Percentiles rank a stretch among this genome's conserved stretches.
Conservation (phyloP, 2,113 vertebrate species). For the Myocastor coypus region DNA sequence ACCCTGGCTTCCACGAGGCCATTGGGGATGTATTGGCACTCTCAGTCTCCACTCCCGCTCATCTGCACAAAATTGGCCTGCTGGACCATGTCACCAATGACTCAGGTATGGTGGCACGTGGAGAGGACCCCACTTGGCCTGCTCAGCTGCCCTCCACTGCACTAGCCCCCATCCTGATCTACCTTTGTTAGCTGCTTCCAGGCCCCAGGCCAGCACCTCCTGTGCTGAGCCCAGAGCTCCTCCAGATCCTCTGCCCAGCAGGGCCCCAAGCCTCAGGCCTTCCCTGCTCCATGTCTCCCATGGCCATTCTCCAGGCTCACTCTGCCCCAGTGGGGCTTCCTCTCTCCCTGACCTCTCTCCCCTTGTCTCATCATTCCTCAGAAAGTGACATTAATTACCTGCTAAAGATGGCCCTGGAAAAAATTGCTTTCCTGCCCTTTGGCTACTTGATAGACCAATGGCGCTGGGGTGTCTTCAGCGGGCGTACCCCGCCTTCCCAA, state of each 20-base stretch:
- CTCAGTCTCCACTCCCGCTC: conserved; percentile 95
- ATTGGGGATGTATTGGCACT: conserved; percentile 95
- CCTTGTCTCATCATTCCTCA: conserved; percentile 76
- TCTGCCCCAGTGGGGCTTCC: neutral
- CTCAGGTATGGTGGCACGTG: conserved; percentile 77
- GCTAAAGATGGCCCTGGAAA: conserved; percentile 97
- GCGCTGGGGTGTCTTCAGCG: conserved; percentile 96
- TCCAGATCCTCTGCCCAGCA: neutral
- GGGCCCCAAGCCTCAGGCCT: neutral
- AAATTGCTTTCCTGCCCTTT: conserved; percentile 98
- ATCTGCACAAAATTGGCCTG: conserved; percentile 92
- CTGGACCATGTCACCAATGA: conserved; percentile 87
- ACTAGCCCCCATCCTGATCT: neutral
- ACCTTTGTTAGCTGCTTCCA: neutral
- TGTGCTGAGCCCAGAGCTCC: neutral
- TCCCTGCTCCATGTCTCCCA: neutral
- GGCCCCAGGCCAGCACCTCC: neutral
- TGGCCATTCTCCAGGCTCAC: neutral
- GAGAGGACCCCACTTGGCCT: neutral
- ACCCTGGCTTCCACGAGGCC: conserved; percentile 97
- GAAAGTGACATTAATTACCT: conserved; percentile 95
- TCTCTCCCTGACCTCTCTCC: neutral
- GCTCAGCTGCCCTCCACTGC: neutral
- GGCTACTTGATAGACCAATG: conserved; percentile 98
- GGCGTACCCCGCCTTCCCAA: conserved; percentile 85